Evolutionary conservation across 2,888 invertebrate species (phyloP).

Genomic region (Nomada fabriciana): DNA sequence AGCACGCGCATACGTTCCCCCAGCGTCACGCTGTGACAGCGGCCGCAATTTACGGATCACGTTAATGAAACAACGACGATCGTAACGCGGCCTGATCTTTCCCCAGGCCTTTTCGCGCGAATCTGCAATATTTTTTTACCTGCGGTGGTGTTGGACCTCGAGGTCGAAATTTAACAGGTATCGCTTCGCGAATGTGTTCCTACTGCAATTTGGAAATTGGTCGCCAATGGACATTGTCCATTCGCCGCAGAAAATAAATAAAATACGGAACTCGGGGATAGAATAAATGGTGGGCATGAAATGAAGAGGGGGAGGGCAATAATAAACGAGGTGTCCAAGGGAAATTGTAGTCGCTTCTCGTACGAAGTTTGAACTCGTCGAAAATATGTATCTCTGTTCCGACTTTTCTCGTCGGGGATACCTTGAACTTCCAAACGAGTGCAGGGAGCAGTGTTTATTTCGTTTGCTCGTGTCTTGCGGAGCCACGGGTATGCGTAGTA

Average conservation of each 20-base stretch:
- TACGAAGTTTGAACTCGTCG: not conserved
- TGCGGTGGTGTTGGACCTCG: no score
- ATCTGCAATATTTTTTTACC: not conserved
- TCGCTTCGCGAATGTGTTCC: no score
- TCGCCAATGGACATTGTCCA: no score
- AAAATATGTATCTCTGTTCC: no score
- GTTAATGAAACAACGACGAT: conserved; percentile 5
- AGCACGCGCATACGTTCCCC: not conserved
- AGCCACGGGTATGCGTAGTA: conserved; percentile 66
- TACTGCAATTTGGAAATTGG: no score
- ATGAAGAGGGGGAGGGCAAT: no score
- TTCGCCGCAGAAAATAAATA: no score
- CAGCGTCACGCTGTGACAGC: conserved; percentile 1
- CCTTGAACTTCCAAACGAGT: not conserved
- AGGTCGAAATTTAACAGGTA: not conserved
- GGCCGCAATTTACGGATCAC: conserved; percentile 10
- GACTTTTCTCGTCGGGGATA: not conserved
- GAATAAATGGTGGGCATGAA: no score
- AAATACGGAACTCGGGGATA: no score
- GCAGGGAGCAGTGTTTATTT: conserved; percentile 14
- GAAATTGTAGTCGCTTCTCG: not conserved
- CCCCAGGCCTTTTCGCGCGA: no score
- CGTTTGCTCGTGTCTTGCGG: conserved; percentile 9
- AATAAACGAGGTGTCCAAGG: no score
- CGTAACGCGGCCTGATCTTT: not conserved